phyloP scores from a whole-genome alignment of 2,888 invertebrate species.

The Sphecodes monilicornis region DNA sequence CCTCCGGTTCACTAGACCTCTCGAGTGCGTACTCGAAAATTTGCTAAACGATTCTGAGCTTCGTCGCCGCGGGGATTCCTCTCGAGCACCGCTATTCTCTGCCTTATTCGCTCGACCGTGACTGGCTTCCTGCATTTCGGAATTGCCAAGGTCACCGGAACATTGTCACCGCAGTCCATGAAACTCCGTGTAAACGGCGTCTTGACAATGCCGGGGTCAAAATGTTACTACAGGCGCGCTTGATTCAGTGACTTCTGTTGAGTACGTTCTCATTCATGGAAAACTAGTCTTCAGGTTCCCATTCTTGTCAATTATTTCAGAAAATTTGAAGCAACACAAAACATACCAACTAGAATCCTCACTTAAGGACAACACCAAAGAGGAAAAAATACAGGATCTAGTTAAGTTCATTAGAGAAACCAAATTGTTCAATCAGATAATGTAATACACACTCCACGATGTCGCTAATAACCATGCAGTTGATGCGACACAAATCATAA shows the following conservation, averaged over 20 bases:
- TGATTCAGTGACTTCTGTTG: background rate
- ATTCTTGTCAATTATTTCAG: background rate
- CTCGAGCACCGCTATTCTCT: background rate
- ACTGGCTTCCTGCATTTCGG: background rate
- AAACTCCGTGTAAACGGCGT: background rate
- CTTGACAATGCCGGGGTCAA: background rate
- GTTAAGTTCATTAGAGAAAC: no score
- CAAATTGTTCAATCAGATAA: no score
- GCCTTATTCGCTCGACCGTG: background rate
- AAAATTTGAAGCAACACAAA: no score
- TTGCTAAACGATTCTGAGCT: slow-evolving; percentile 55
- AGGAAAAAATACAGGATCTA: no score
- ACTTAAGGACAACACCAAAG: no score
- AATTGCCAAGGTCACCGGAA: slow-evolving; percentile 1
- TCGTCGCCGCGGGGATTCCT: slow-evolving; percentile 16
- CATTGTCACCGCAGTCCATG: background rate
- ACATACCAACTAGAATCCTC: no score
- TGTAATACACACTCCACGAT: no score
- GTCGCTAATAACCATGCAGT: no score
- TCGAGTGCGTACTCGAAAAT: slow-evolving; percentile 53
- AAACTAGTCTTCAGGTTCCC: background rate
- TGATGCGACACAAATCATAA: no score
- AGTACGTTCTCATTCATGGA: background rate
- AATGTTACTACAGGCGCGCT: background rate
- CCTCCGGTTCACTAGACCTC: slow-evolving; percentile 53